Base-by-base conservation (phyloP, 1,140 invertebrate genomes). In the Teleopsis dalmanni region DNA sequence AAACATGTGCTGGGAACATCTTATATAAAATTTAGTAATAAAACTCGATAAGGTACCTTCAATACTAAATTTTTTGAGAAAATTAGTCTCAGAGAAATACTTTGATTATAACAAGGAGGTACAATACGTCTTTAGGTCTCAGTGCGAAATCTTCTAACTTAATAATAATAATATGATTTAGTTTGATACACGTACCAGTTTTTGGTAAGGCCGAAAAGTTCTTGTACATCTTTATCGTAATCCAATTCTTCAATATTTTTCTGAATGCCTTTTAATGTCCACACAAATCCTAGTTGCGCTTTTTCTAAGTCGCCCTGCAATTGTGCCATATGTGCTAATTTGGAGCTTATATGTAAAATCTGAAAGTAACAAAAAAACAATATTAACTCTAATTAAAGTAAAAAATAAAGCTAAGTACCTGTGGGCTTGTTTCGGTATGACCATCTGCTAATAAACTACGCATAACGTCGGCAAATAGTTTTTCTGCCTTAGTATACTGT, bases 401-500 rank as follows among this genome's bases (percentile, higher is more conserved):
- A 8, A 18, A 38, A 10, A 29, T 26, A 11, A 3, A 33, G 22
- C 5, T 25, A 18, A 69, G 64, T 47, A 88, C 76, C 66, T 85
- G 82, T 35, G 86, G 77, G 71, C 91, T 88, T 67, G 88, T 79
- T 60, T 87, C 66, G 1, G 73, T 57, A 26, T 78, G 74, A 10
- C 90, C 91, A 53, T 77, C 73, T 4, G 76, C 60, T 52, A 91
- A 72, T 29, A 91, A 72, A 55, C 84, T 79, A 68, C 87, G 82
- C 72, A 93, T 81, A 2, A 94, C 87, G 40, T 79, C 78, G 11
- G 84, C 75, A 74, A 91, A 95, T 19, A 96, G 70, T 46, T 79
- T 79, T 66, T 95, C 85, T 7, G 92, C 89, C 72, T 92, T 93
- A 53, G 80, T 73, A 57, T 83, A 81, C 50, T 94, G 77, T 36